phyloP scores from a whole-genome alignment of 2,888 invertebrate genomes.

The Athalia rosae region DNA sequence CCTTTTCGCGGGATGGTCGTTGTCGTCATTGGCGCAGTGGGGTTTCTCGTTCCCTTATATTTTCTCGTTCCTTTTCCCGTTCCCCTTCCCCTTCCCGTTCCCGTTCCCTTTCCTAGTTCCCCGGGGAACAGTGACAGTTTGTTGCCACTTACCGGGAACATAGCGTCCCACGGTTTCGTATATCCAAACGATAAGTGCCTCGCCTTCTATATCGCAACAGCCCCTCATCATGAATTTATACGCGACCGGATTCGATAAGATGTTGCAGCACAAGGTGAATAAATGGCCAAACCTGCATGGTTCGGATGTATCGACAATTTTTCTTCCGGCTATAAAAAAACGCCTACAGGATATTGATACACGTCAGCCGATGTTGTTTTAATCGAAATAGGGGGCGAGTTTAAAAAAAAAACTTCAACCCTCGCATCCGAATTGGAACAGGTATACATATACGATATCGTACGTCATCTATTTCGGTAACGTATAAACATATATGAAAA shows the following conservation, averaged over 20 bases:
- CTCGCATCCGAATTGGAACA: no score
- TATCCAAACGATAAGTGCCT: slow-evolving; percentile 25
- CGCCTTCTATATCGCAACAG: not conserved
- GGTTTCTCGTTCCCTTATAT: no score
- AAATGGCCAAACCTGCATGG: not conserved
- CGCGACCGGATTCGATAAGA: slow-evolving; percentile 20
- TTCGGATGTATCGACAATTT: not conserved
- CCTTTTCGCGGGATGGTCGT: no score
- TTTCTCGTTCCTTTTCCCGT: not conserved
- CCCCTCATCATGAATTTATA: slow-evolving; percentile 19
- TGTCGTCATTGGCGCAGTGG: no score
- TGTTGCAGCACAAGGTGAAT: slow-evolving; percentile 1
- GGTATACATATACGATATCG: no score
- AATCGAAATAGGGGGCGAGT: no score
- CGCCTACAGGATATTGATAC: no score
- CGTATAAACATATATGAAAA: no score
- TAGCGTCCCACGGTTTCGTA: slow-evolving; percentile 19
- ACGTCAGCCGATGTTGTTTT: no score
- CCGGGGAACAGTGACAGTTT: slow-evolving; percentile 10
- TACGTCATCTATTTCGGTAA: no score
- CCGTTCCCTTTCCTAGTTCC: slow-evolving; percentile 2
- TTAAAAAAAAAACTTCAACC: no score
- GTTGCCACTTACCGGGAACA: not conserved
- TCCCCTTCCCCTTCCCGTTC: not conserved
- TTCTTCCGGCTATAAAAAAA: not conserved